These are phyloP conservation scores for Sigmodon hispidus DNA, from an alignment of 2,113 vertebrate genomes.

Conservation along the genomic window DNA sequence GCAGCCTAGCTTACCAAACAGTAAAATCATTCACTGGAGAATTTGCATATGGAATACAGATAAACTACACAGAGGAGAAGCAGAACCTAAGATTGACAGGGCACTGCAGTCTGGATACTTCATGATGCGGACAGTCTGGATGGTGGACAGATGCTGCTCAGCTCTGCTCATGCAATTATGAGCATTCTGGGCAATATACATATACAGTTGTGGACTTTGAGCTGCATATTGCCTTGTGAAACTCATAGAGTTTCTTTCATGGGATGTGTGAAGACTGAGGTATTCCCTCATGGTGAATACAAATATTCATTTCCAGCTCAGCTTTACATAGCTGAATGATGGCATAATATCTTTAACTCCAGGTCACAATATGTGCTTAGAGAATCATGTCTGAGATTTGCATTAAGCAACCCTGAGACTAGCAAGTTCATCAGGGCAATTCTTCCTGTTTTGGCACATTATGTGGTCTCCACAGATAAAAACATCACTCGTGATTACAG, in stretches of 20 bases:
- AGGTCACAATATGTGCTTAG: not conserved
- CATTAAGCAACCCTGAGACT: slow-evolving; percentile 3
- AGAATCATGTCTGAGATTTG: slow-evolving; percentile 13
- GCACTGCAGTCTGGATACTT: slow-evolving; percentile 61
- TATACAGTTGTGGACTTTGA: slow-evolving; percentile 49
- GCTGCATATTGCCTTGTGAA: not conserved
- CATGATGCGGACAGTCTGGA: slow-evolving; percentile 53
- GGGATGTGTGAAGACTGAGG: not conserved
- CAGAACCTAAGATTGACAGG: slow-evolving; percentile 79
- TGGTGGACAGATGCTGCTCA: slow-evolving; percentile 52
- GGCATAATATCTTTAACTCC: slow-evolving; percentile 15
- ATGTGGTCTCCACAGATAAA: slow-evolving; percentile 18
- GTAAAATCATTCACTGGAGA: slow-evolving; percentile 86
- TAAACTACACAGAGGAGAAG: slow-evolving; percentile 71
- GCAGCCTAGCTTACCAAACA: slow-evolving; percentile 91
- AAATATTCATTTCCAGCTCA: not conserved
- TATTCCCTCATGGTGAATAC: not conserved
- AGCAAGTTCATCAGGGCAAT: not conserved
- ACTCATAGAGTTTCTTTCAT: not conserved
- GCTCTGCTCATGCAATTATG: slow-evolving; percentile 57
- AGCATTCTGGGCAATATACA: slow-evolving; percentile 45
- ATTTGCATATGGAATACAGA: slow-evolving; percentile 89
- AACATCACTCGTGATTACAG: not conserved
- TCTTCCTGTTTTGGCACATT: slow-evolving; percentile 16
- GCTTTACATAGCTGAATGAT: slow-evolving; percentile 24